Conservation (phyloP, 2,797 vertebrate species). For the Sebastes minor region DNA sequence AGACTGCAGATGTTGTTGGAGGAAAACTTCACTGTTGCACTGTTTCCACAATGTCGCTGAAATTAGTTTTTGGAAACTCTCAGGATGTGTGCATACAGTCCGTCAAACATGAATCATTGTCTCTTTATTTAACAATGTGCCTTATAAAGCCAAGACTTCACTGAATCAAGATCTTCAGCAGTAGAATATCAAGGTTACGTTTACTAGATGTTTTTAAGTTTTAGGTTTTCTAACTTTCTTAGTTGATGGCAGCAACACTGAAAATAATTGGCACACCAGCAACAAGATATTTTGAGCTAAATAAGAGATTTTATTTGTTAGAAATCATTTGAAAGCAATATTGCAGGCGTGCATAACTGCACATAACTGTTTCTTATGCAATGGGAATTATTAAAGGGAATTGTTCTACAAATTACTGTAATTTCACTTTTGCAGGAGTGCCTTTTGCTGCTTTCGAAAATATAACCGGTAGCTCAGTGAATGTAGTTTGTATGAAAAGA, state of each 20-base stretch:
- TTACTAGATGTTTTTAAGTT: not conserved
- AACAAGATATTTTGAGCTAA: not conserved
- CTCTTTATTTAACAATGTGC: conserved; percentile 37
- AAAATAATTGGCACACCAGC: not conserved
- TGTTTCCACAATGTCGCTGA: not conserved
- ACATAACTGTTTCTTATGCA: not conserved
- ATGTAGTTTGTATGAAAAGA: conserved; percentile 30
- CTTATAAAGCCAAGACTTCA: not conserved
- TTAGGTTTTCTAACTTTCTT: not conserved
- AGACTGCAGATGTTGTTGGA: not conserved
- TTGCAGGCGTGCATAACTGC: not conserved
- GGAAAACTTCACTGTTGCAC: conserved; percentile 3
- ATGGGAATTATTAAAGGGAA: not conserved
- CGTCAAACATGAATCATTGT: not conserved
- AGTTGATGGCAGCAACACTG: not conserved
- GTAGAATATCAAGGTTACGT: not conserved
- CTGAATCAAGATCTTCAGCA: not conserved
- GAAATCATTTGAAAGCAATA: not conserved
- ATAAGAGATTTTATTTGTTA: not conserved
- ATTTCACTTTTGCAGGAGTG: conserved; percentile 40
- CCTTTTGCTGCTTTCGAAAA: conserved; percentile 46
- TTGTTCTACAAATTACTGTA: not conserved
- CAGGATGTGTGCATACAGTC: not conserved
- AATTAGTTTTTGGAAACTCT: not conserved
- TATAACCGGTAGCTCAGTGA: conserved; percentile 5